Evolutionary conservation across 1,140 invertebrate genomes (phyloP), one percentile per base, ranked within the genome.

Genomic region (Aporrectodea caliginosa): DNA sequence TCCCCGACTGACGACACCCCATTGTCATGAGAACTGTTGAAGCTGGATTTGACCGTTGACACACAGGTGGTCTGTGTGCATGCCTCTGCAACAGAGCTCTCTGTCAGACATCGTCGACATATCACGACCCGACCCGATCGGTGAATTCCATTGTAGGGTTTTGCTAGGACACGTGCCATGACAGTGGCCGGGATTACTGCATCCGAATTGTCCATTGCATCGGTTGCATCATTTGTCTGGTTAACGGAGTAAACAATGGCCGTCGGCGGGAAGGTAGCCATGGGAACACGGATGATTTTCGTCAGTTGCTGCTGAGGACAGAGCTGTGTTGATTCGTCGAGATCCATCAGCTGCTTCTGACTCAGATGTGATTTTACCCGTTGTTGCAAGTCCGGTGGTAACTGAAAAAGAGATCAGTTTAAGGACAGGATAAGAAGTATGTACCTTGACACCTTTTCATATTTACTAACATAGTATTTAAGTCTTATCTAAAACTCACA

Each of bases 91-190:
- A 74, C 31, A 22, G 34, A 31, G 34, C 32, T 74, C 73, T 74
- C 73, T 27, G 22, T n/a, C 34, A 74, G 73, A 31, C 73, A 74
- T 22, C 33, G 31, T 14, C 1, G 31, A 22, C 73, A 74, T 2
- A 74, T 16, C 29, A 74, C 30, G 16, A 74, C 73, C 22, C 73
- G 31, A 27, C 73, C 73, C 2, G 31, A 33, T 33, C 22, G 31
- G n/a, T 74, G n/a, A 74, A 74, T 31, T 27, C 29, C 31, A 74
- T 84, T 77, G 43, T 85, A 83, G 34, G 83, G 90, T 82, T 96
- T 95, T 86, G 96, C 93, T 34, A 98, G 89, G 71, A 97, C 94
- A 90, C 96, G 95, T 1, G 95, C 95, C 92, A 98, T 95, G 73
- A 97, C 92, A 22, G 94, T 93, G 35, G 94, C 94, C 14, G 95